Evolutionary conservation across 1,140 invertebrate genomes (phyloP), one percentile per base, ranked within the genome.

Genomic region (Phymastichus coffea): DNA sequence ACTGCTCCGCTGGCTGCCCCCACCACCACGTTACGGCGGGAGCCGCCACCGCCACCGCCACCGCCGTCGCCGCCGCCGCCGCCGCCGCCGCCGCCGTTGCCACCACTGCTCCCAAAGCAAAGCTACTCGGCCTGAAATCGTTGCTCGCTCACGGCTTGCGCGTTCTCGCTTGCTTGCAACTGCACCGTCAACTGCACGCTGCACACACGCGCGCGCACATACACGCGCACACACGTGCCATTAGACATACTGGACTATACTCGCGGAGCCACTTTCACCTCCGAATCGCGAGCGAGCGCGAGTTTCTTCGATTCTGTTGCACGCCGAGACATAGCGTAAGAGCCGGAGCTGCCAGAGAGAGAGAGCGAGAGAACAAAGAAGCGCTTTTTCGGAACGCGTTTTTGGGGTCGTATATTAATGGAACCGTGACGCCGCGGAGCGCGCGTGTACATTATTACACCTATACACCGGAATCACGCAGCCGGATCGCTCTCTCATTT

Each of bases 371-470:
- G n/a, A n/a, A n/a, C n/a, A n/a, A n/a, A 33, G 6, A 33, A 33
- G 28, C 26, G 28, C 33, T 22, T 53, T 54, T 41, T 60, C 41
- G 22, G 2, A 30, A 22, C 57, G 49, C 40, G 57, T 57, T 52
- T 63, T 64, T 62, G 61, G 66, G 68, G 62, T 67, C 61, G 56
- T 69, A 61, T 54, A 69, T 74, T 71, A 71, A 72, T 74, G 72
- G 68, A 71, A 74, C 70, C 70, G 70, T 74, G 68, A 74, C 72
- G 70, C 59, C 62, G 66, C 63, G 62, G 17, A 53, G 67, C n/a
- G 47, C 37, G 20, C 47, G 64, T 72, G 64, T 68, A 64, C n/a
- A n/a, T n/a, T n/a, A n/a, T n/a, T n/a, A n/a, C n/a, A n/a, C n/a
- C n/a, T n/a, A n/a, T n/a, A n/a, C n/a, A n/a, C n/a, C n/a, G n/a